Percentiles rank a stretch among this genome's conserved stretches.
Conservation (phyloP, 2,888 invertebrate genomes). For the Leucophora obtusa region DNA sequence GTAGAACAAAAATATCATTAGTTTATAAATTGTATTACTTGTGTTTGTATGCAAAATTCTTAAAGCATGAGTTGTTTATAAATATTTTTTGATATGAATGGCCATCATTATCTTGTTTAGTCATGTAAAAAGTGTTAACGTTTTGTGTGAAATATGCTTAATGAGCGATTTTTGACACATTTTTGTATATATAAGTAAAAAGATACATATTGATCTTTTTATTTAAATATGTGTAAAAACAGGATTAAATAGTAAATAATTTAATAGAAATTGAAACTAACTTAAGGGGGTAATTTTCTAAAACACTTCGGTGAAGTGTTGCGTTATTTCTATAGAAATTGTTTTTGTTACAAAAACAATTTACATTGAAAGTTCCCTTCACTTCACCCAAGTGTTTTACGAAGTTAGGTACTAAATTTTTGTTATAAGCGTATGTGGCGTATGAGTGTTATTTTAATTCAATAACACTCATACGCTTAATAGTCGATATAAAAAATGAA, state of each 20-base stretch:
- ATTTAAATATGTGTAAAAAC: background rate
- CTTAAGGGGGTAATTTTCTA: too few species aligned
- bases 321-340: too few species aligned
- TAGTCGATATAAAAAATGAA: too few species aligned
- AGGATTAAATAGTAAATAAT: background rate
- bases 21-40: conserved; percentile 3
- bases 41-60: conserved; percentile 6
- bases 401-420: too few species aligned
- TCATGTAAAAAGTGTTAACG: conserved; percentile 36
- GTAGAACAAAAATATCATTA: conserved; percentile 4
- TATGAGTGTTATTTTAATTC: too few species aligned
- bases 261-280: background rate
- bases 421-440: too few species aligned
- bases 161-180: conserved; percentile 8
- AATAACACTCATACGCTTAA: too few species aligned
- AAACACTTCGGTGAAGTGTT: too few species aligned
- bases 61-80: background rate
- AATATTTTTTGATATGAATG: conserved; percentile 19
- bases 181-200: background rate
- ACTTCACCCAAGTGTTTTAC: too few species aligned
- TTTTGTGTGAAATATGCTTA: conserved; percentile 21
- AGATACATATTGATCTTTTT: too few species aligned
- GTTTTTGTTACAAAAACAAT: too few species aligned
- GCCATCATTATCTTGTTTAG: conserved; percentile 32
- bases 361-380: too few species aligned